Conservation (phyloP, 2,888 invertebrate species). For the Sialis fuliginosa region DNA sequence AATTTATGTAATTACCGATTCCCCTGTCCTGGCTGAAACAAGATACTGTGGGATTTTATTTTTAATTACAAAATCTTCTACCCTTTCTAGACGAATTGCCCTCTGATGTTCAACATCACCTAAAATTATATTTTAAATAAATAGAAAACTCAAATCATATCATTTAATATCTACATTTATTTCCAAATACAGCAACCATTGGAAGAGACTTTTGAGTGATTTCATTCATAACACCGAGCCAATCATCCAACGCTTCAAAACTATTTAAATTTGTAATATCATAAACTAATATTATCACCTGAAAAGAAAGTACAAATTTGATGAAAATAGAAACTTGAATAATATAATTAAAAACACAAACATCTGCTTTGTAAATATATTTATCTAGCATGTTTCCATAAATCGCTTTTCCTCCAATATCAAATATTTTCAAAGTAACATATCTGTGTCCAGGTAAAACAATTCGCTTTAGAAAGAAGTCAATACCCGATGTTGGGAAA, state of each 20-base stretch:
- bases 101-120: constrained; percentile 55
- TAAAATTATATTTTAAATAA: constrained; percentile 9
- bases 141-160: background rate
- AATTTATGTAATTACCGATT: constrained; percentile 34
- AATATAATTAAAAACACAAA: constrained; percentile 1
- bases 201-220: constrained; percentile 28
- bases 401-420: constrained; percentile 65
- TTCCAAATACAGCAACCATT: constrained; percentile 43
- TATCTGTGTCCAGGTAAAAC: constrained; percentile 33
- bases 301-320: constrained; percentile 15
- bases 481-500: constrained; percentile 49
- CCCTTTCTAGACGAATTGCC: constrained; percentile 43
- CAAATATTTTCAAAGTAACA: constrained; percentile 62
- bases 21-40: constrained; percentile 55
- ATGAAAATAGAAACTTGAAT: background rate
- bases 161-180: constrained; percentile 33
- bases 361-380: constrained; percentile 51
- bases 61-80: constrained; percentile 44
- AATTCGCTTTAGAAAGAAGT: constrained; percentile 50
- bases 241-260: constrained; percentile 56
- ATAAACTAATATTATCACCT: constrained; percentile 66
- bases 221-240: constrained; percentile 41
- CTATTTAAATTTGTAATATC: constrained; percentile 67
- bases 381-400: constrained; percentile 62
- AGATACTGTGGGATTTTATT: constrained; percentile 39